Evolutionary conservation across 2,113 vertebrate species (phyloP), one percentile per base, ranked within the genome.

Genomic region (Alexandromys fortis): DNA sequence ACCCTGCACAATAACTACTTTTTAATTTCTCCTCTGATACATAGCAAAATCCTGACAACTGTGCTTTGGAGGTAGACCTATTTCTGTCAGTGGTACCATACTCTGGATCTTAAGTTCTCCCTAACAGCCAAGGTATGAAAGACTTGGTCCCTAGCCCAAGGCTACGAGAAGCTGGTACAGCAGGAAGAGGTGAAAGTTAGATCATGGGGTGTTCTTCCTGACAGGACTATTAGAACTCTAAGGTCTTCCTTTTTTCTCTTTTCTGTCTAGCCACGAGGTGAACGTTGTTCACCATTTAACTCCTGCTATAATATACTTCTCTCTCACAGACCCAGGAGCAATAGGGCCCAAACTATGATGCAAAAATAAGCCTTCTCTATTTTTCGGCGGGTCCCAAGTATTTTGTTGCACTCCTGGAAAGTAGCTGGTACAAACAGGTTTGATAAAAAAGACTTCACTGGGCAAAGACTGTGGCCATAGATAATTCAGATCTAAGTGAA

Each of bases 401-500:
- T 75, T 76, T 68, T 28, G 89, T 79, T 68, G 30, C 2, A 65
- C 0, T 55, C 35, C 38, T 3, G 7, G 88, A 52, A 52, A 79
- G 76, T 76, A 47, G 70, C 42, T 67, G 65, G 75, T 2, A 47
- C 12, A 45, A 82, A 42, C 63, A 55, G 11, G 42, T 91, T 89
- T 19, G 88, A 65, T 49, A 63, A 94, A 47, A 47, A 86, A 88
- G 42, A 26, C 68, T 92, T 49, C 76, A 77, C 5, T 67, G 78
- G 49, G 58, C n/a, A 86, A 85, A 45, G 83, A 19, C 70, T 76
- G 28, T 91, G 94, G 72, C 65, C 90, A 82, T 76, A 89, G 61
- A 87, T 90, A 73, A 67, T 26, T 94, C 35, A 85, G 58, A 96
- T 86, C 70, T 68, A 61, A 91, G 58, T 16, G 9, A 90, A 83